Evolutionary conservation across 53 echinoderm and acorn worm species (phyloP).

Genomic region (Crossaster papposus): DNA sequence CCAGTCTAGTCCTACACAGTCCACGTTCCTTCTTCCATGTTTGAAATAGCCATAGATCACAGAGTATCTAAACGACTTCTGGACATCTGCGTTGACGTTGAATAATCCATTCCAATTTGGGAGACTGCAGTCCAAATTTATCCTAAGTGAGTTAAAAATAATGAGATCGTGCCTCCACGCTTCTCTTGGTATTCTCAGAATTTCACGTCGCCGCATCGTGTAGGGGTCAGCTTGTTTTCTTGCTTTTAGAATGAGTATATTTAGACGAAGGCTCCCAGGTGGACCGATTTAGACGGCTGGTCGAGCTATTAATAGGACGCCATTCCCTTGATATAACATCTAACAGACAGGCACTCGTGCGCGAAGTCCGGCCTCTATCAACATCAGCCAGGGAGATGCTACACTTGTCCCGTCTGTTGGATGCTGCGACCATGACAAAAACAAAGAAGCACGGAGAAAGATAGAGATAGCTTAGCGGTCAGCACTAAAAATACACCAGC

Average conservation of each 20-base stretch:
- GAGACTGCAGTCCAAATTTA: conserved; percentile 6
- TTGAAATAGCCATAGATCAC: not conserved
- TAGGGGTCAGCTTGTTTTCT: conserved; percentile 13
- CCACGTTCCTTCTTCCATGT: not conserved
- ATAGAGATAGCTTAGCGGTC: conserved; percentile 44
- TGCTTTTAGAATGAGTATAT: not conserved
- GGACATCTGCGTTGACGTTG: not conserved
- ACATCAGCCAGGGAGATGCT: not conserved
- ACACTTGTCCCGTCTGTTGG: conserved; percentile 5
- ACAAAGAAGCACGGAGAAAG: not conserved
- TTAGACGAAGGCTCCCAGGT: not conserved
- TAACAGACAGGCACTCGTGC: conserved; percentile 19
- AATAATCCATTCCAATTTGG: not conserved
- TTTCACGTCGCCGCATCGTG: conserved; percentile 19
- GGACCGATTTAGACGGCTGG: conserved; percentile 49
- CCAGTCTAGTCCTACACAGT: too few relatives aligned
- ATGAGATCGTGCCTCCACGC: conserved; percentile 40
- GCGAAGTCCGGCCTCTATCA: conserved; percentile 32
- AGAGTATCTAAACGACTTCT: not conserved
- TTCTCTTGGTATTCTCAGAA: conserved; percentile 43
- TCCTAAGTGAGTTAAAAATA: conserved; percentile 10
- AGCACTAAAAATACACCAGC: conserved; percentile 32
- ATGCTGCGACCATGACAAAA: conserved; percentile 20
- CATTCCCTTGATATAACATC: conserved; percentile 13
- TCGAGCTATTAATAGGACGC: not conserved